Base-by-base conservation (phyloP, 2,113 vertebrate species). In the Lophochroa leadbeateri region DNA sequence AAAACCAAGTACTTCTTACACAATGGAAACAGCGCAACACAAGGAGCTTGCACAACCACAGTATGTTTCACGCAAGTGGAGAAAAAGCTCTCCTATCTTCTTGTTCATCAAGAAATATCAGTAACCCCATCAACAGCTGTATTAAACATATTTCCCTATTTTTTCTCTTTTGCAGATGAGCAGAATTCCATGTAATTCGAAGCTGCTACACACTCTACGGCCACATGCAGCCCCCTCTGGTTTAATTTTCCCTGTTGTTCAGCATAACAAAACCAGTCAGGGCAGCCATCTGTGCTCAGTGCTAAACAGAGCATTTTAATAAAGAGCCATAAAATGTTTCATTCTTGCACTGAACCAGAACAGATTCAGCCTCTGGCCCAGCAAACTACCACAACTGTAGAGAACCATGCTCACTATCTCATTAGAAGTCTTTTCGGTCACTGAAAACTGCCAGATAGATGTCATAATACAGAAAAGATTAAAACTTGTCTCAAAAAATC, bases 11-110 rank as follows among this genome's bases (percentile, higher is more conserved):
- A 61, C 6, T 46, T 72, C 75, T 60, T 28, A 37, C 14, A 24
- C 37, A 53, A 49, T 0, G 3, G 16, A 7, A 71, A 47, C n/a
- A 63, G 37, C 28, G 10, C 55, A 52, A 2, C 10, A 35, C 2
- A 2, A 58, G 63, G 33, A 80, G 49, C 21, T 65, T 35, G 44
- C 29, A 12, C 55, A 43, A 64, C 21, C 63, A 18, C 7, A 5
- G n/a, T 18, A 3, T 6, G 39, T 11, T 27, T n/a, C 55, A 71
- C 0, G 1, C 41, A 63, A 0, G 49, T 0, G 53, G 33, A 80
- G 28, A 46, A 33, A 53, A 68, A 88, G 50, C 41, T 75, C 55
- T 55, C 57, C 31, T 70, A 41, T 11, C 37, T 17, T 19, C 77
- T 17, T 24, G 4, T n/a, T 50, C 52, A 25, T 39, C 18, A 24